Percentiles rank a stretch among this genome's conserved stretches.
Evolutionary conservation across 1,140 invertebrate species (phyloP).

Genomic region (Lordiphosa mommai): DNA sequence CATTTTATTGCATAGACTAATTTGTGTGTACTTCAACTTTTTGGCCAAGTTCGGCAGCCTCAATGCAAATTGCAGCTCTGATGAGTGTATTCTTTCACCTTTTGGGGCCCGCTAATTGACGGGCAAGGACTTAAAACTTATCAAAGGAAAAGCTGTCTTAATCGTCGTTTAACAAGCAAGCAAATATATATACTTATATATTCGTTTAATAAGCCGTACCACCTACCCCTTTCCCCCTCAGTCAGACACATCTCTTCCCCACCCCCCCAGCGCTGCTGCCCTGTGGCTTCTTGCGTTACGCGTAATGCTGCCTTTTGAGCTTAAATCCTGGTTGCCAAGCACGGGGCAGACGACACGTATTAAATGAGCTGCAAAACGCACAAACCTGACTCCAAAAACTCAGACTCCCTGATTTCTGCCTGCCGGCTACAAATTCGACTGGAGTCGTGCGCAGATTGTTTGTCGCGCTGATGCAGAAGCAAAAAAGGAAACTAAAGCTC

Average conservation of each 20-base stretch:
- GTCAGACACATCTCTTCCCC: too few relatives aligned
- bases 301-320: constrained; percentile 69
- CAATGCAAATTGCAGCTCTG: constrained; percentile 35
- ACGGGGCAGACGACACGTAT: constrained; percentile 71
- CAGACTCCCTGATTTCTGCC: constrained; percentile 6
- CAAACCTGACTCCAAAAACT: constrained; percentile 21
- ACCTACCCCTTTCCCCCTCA: constrained; percentile 9
- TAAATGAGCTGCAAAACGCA: constrained; percentile 68
- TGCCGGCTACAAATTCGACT: constrained; percentile 29
- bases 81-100: constrained; percentile 5
- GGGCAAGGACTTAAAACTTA: constrained; percentile 67
- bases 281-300: constrained; percentile 54
- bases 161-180: constrained; percentile 67
- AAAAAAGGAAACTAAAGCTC: constrained; percentile 7
- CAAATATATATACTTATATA: neutral
- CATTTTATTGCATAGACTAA: constrained; percentile 46
- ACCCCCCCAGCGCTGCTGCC: constrained; percentile 50
- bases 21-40: constrained; percentile 49
- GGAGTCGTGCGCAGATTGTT: constrained; percentile 67
- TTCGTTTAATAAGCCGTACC: constrained; percentile 34
- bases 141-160: constrained; percentile 55
- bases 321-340: constrained; percentile 73
- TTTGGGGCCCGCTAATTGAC: constrained; percentile 47
- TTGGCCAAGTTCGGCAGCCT: constrained; percentile 33
- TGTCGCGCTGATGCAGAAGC: constrained; percentile 33